Base-by-base conservation (phyloP, 2,888 invertebrate genomes). In the Drosophila buzzatii region DNA sequence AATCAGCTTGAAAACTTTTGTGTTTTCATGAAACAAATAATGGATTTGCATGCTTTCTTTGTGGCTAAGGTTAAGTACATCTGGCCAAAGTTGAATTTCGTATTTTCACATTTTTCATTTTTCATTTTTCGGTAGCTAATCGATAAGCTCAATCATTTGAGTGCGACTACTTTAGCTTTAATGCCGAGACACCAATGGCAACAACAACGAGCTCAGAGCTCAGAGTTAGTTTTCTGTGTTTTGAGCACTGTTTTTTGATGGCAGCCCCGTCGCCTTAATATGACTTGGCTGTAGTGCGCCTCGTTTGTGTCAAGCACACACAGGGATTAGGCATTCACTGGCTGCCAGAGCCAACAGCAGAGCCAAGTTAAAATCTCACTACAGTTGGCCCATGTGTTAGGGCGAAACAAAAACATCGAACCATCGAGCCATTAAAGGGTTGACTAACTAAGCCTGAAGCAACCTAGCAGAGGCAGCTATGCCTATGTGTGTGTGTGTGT, bases 391-490 rank as follows among this genome's bases (percentile, higher is more conserved):
- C 55, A 47, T 70, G 70, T 59, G 73, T 67, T 61, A 39, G 47
- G 60, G 18, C 47, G 57, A 66, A 57, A 60, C 56, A 63, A 66
- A 60, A 62, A 70, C 72, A 77, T 73, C 77, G 75, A 79, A 70
- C 66, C n/a, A n/a, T n/a, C n/a, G n/a, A n/a, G 66, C n/a, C 62
- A 41, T 27, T 55, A 39, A 49, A 42, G 70, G 63, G 23, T 47
- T 49, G 31, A 10, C 49, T 49, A 49, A 31, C 49, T 49, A 2
- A n/a, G 27, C n/a, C 49, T n/a, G 27, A 31, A 49, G 49, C 49
- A n/a, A 2, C n/a, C 3, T 4, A 4, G 27, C n/a, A 33, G 16
- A 44, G 10, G 33, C n/a, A 1, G 49, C 12, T 35, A 2, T 20
- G 2, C 4, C 8, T 16, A 3, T 14, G 12, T 2, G 12, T 31